These are phyloP conservation scores for Lasiommata megera DNA, from an alignment of 2,888 invertebrate species.

Conservation along the genomic window DNA sequence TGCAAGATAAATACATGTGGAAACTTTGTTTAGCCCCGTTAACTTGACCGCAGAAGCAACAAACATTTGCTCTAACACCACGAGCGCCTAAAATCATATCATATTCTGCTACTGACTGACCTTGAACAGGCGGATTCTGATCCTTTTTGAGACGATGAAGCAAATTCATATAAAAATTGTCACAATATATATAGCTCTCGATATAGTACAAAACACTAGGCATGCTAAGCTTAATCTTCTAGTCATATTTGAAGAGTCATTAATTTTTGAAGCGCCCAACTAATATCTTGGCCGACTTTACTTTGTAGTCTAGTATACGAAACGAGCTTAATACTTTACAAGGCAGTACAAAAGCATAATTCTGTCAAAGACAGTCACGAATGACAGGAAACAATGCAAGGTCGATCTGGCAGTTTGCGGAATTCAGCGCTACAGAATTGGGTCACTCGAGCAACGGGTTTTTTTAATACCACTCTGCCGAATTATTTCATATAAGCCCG, in stretches of 20 bases:
- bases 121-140: no score
- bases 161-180: background rate
- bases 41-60: slow-evolving; percentile 38
- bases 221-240: no score
- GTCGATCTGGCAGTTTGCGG: slow-evolving; percentile 16
- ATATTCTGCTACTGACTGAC: slow-evolving; percentile 17
- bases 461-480: background rate
- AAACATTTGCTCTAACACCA: slow-evolving; percentile 32
- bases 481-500: background rate
- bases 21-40: slow-evolving; percentile 42
- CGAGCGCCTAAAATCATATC: no score
- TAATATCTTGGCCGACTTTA: background rate
- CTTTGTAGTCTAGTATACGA: background rate
- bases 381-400: slow-evolving; percentile 16
- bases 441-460: slow-evolving; percentile 14
- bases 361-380: slow-evolving; percentile 8
- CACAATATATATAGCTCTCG: background rate
- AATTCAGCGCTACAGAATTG: slow-evolving; percentile 11
- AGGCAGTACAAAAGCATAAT: slow-evolving; percentile 6
- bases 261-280: background rate
- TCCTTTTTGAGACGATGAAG: background rate
- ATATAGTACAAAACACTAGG: no score
- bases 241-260: no score
- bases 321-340: slow-evolving; percentile 10
- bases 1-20: slow-evolving; percentile 39